Conservation (phyloP, 2,797 vertebrate genomes). For the Argentina silus region DNA sequence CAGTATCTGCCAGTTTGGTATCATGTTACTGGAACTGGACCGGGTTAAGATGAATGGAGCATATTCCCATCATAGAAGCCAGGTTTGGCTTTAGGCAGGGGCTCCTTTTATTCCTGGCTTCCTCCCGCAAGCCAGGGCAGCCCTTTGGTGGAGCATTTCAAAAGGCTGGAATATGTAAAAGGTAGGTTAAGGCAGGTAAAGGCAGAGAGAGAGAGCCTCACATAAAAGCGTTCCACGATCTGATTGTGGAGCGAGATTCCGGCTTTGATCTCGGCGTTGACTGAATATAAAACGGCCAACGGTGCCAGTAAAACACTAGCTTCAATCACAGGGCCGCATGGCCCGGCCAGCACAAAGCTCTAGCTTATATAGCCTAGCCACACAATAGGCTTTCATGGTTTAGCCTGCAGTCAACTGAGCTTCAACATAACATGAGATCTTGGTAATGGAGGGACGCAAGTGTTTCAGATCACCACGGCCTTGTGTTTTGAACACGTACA, state of each 20-base stretch:
- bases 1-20: no score
- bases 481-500: constrained; percentile 48
- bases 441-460: not conserved
- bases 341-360: not conserved
- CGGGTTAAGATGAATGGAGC: no score
- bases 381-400: not conserved
- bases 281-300: not conserved
- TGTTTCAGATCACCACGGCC: constrained; percentile 15
- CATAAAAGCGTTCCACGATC: not conserved
- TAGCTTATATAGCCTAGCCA: not conserved
- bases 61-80: no score
- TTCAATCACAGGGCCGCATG: not conserved
- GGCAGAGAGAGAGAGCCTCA: not conserved
- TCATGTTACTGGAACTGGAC: no score
- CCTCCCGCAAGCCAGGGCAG: not conserved
- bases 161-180: not conserved
- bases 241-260: not conserved
- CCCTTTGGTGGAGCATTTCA: not conserved
- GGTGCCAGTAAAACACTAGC: not conserved
- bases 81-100: no score
- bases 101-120: no score
- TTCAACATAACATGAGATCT: not conserved
- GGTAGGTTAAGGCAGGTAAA: not conserved
- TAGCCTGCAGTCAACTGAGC: not conserved
- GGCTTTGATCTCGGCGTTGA: constrained; percentile 8